phyloP scores from a whole-genome alignment of 2,888 invertebrate species.

The Eupelmus urozonus region DNA sequence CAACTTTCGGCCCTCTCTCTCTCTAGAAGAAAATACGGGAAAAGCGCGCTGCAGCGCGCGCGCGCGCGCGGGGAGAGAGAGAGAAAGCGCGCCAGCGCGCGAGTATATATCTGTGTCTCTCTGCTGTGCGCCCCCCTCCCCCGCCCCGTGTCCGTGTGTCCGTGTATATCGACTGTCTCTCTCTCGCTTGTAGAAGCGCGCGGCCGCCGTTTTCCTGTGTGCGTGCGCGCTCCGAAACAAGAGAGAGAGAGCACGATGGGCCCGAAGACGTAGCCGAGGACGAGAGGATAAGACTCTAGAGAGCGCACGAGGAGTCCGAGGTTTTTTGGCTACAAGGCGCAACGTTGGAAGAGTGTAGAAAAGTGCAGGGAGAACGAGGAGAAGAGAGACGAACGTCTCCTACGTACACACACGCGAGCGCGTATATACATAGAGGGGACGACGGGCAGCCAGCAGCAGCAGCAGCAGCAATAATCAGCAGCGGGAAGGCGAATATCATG shows the following conservation, averaged over 20 bases:
- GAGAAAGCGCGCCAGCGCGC: slow-evolving; percentile 27
- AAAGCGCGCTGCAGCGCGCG: too few species aligned
- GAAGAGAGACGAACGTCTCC: slow-evolving; percentile 16
- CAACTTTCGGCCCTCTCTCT: background rate
- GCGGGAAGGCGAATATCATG: slow-evolving; percentile 75
- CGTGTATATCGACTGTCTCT: background rate
- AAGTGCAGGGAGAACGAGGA: slow-evolving; percentile 61
- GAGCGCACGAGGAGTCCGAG: too few species aligned
- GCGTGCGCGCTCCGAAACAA: slow-evolving; percentile 44
- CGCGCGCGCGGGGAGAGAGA: slow-evolving; percentile 29
- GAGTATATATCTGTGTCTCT: slow-evolving; percentile 1
- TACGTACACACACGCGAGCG: background rate
- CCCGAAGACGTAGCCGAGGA: background rate
- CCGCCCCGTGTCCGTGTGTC: background rate
- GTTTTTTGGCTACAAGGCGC: too few species aligned
- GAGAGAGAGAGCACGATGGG: slow-evolving; percentile 25
- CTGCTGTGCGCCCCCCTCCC: too few species aligned
- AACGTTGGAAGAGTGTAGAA: too few species aligned
- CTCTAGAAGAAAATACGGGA: too few species aligned
- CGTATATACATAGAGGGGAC: slow-evolving; percentile 46
- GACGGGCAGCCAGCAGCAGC: slow-evolving; percentile 61
- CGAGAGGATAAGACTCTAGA: too few species aligned
- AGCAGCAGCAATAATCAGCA: slow-evolving; percentile 69
- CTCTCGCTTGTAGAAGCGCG: too few species aligned
- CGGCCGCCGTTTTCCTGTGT: slow-evolving; percentile 12